Percentiles rank a stretch among this genome's conserved stretches.
phyloP scores from a whole-genome alignment of 2,888 invertebrate species.

The Papilio demoleus region DNA sequence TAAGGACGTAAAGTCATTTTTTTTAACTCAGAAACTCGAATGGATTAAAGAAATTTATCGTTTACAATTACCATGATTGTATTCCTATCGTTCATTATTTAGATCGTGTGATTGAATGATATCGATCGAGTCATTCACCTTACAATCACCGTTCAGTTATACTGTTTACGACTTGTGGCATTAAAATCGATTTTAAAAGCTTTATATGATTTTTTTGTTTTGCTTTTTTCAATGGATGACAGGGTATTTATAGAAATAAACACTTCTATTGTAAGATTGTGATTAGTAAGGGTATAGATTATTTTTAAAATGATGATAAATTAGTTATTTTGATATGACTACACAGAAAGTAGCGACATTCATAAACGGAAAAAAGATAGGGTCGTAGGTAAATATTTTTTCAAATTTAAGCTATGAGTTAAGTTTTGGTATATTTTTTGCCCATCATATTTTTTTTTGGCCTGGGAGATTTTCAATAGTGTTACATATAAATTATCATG shows the following conservation, averaged over 20 bases:
- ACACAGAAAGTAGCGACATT: background rate
- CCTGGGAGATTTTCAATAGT: too few species aligned
- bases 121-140: background rate
- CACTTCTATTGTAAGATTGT: background rate
- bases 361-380: background rate
- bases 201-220: slow-evolving; percentile 8
- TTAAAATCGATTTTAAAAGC: slow-evolving; percentile 12
- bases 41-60: background rate
- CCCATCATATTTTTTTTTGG: too few species aligned
- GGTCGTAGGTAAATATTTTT: too few species aligned
- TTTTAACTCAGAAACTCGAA: background rate
- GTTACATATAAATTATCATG: too few species aligned
- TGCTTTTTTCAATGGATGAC: background rate
- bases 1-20: too few species aligned
- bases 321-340: background rate
- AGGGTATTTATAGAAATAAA: background rate
- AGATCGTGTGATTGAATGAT: background rate
- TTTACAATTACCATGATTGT: background rate
- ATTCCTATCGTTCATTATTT: background rate
- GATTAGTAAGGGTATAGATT: background rate
- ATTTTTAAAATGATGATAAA: background rate
- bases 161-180: background rate
- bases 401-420: too few species aligned
- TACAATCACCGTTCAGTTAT: background rate
- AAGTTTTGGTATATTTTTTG: too few species aligned